Percentiles rank a stretch among this genome's conserved stretches.
These are phyloP conservation scores for Lasioglossum calceatum DNA, from an alignment of 2,888 invertebrate genomes.

Conservation along the genomic window DNA sequence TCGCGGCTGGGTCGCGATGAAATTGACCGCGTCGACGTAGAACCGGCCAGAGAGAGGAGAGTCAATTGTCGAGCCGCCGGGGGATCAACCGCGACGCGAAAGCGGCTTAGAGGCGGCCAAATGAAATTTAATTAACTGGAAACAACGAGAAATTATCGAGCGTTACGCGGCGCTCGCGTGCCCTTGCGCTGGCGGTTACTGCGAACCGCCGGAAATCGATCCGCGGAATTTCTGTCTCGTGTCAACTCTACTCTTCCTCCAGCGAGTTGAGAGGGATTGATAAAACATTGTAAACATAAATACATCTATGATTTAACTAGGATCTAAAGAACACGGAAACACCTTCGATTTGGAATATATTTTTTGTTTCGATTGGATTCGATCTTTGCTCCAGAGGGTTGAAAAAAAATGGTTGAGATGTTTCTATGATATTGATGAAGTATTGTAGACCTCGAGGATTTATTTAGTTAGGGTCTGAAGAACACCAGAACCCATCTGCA, in stretches of 20 bases:
- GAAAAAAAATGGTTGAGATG: too few species aligned
- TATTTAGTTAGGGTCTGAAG: neutral
- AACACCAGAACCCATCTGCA: too few species aligned
- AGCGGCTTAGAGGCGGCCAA: constrained; percentile 73
- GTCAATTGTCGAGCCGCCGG: constrained; percentile 61
- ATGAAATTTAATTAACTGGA: constrained; percentile 81
- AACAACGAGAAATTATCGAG: constrained; percentile 77
- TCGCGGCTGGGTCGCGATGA: constrained; percentile 56
- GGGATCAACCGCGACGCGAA: constrained; percentile 66
- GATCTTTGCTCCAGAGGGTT: too few species aligned
- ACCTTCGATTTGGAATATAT: too few species aligned
- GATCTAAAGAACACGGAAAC: neutral
- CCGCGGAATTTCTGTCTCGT: neutral
- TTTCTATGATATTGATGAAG: too few species aligned
- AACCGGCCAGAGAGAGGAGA: neutral
- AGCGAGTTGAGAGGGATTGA: neutral
- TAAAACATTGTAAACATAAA: neutral
- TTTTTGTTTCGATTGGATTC: too few species aligned
- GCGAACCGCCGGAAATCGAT: neutral
- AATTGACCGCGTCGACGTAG: constrained; percentile 58
- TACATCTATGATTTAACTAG: neutral
- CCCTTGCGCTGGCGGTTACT: neutral
- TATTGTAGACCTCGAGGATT: neutral
- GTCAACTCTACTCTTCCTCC: neutral
- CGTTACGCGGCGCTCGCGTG: constrained; percentile 68